Evolutionary conservation across 2,113 vertebrate species (phyloP).

Genomic region (Oryzias celebensis): DNA sequence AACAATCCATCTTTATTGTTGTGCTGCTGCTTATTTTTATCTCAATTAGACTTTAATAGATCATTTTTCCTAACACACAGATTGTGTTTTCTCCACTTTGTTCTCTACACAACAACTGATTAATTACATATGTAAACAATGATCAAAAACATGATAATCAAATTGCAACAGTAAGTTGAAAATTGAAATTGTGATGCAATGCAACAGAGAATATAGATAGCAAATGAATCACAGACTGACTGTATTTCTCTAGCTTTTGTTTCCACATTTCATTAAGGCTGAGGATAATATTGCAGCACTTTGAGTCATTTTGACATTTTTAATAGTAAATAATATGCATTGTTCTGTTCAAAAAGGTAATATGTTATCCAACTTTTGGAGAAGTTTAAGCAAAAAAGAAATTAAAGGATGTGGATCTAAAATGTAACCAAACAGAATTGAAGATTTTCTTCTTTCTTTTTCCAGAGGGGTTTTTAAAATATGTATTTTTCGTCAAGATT

Average conservation of each 20-base stretch:
- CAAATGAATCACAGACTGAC: constrained; percentile 64
- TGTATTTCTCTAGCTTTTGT: constrained; percentile 25
- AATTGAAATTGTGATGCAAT: constrained; percentile 75
- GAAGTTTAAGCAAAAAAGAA: too few species aligned
- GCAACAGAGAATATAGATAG: constrained; percentile 61
- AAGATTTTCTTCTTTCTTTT: too few species aligned
- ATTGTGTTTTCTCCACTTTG: constrained; percentile 73
- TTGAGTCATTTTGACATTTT: too few species aligned
- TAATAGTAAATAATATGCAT: too few species aligned
- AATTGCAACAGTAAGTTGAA: constrained; percentile 74
- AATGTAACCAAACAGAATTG: too few species aligned
- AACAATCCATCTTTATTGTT: constrained; percentile 76
- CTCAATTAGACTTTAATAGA: constrained; percentile 79
- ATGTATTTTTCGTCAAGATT: too few species aligned
- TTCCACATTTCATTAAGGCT: not conserved
- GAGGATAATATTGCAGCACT: too few species aligned
- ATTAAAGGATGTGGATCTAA: too few species aligned
- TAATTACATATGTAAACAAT: constrained; percentile 76
- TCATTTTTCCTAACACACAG: constrained; percentile 74
- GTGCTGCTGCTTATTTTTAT: constrained; percentile 77
- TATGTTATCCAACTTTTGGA: too few species aligned
- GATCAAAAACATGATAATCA: constrained; percentile 83
- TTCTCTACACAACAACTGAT: constrained; percentile 76
- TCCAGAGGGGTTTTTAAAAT: too few species aligned
- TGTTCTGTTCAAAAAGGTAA: too few species aligned